Percentiles rank a stretch among this genome's conserved stretches.
These are phyloP conservation scores for Toxostoma redivivum DNA, from an alignment of 2,113 vertebrate genomes.

Conservation along the genomic window DNA sequence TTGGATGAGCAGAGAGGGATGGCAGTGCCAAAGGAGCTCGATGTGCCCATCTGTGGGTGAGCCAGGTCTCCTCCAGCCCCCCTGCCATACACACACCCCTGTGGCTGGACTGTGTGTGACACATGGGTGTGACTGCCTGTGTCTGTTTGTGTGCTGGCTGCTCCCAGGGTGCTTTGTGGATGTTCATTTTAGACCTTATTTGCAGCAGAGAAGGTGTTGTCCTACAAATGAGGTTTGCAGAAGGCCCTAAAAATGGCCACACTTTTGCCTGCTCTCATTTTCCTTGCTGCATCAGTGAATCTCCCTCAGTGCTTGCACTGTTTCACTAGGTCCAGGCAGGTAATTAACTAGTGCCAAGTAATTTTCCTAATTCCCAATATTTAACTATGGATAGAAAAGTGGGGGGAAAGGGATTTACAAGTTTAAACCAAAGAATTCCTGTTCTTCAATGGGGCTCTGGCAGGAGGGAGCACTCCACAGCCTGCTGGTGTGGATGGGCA, in stretches of 20 bases:
- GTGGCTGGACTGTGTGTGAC: not conserved
- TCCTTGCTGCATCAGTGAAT: not conserved
- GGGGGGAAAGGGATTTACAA: not conserved
- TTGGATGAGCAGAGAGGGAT: not conserved
- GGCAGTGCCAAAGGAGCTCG: not conserved
- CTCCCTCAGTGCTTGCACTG: fast-evolving
- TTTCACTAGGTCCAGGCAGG: not conserved
- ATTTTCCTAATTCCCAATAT: not conserved
- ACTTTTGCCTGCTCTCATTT: not conserved
- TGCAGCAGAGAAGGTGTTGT: not conserved
- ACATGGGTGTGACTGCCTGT: fast-evolving
- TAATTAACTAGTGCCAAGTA: fast-evolving
- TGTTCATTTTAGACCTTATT: not conserved
- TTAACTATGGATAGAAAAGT: not conserved
- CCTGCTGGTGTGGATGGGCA: not conserved
- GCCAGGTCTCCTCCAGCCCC: not conserved
- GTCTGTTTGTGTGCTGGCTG: not conserved
- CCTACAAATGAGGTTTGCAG: not conserved
- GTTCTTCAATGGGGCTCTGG: not conserved
- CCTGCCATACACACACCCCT: fast-evolving
- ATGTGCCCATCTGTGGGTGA: fast-evolving
- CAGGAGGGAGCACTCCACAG: not conserved
- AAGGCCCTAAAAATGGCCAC: not conserved
- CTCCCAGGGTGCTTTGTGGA: not conserved
- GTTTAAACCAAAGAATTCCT: not conserved